phyloP scores from a whole-genome alignment of 2,888 invertebrate genomes.

The Stenodera caucasica region DNA sequence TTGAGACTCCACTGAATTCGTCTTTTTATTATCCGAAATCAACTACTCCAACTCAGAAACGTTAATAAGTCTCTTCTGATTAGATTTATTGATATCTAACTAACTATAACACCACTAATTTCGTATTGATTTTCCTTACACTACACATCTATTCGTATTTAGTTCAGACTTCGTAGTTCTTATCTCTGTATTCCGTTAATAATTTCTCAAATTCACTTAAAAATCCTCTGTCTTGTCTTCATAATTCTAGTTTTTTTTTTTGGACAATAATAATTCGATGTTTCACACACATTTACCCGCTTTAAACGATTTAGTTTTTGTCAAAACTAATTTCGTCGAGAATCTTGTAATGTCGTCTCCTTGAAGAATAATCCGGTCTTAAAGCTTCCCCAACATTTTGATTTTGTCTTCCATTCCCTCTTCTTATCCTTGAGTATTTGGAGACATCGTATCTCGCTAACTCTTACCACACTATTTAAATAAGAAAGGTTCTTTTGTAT shows the following conservation, averaged over 20 bases:
- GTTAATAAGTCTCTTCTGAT: no score
- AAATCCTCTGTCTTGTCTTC: neutral
- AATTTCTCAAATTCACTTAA: neutral
- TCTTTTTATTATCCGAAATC: no score
- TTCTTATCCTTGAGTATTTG: neutral
- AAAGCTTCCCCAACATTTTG: neutral
- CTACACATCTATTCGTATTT: neutral
- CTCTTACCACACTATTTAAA: neutral
- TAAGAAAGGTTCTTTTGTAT: neutral
- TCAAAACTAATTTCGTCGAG: neutral
- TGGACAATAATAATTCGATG: neutral
- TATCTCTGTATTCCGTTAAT: neutral
- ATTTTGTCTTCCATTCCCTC: neutral
- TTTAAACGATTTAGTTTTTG: neutral
- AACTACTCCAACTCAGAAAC: no score
- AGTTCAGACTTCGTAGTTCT: neutral
- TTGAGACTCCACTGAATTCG: no score
- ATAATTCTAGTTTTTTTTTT: neutral
- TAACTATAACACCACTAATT: neutral
- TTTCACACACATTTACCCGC: neutral
- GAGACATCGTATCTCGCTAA: neutral
- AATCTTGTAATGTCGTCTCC: neutral
- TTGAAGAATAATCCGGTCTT: neutral
- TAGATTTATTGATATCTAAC: no score
- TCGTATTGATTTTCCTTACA: neutral